Evolutionary conservation across 2,797 vertebrate genomes (phyloP).

Genomic region (Microcaecilia unicolor): DNA sequence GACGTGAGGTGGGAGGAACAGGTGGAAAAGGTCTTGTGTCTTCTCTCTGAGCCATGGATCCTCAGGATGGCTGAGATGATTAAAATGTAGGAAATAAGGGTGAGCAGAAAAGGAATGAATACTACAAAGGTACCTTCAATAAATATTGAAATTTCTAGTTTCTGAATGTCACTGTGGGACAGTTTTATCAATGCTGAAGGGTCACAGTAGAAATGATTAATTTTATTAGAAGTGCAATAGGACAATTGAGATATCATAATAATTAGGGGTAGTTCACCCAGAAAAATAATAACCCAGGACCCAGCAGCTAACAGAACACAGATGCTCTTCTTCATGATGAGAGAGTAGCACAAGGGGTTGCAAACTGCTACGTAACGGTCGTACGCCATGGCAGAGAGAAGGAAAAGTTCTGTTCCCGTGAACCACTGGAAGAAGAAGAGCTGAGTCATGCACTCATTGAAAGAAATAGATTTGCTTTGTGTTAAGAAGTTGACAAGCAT

Average conservation of each 20-base stretch:
- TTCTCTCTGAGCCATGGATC: constrained; percentile 13
- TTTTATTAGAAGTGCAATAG: constrained; percentile 25
- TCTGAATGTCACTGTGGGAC: constrained; percentile 32
- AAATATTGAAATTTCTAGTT: no score
- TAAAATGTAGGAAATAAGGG: constrained; percentile 22
- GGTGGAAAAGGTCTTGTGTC: constrained; percentile 23
- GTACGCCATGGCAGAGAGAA: constrained; percentile 32
- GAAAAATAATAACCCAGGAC: constrained; percentile 23
- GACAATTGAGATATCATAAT: constrained; percentile 27
- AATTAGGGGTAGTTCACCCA: constrained; percentile 28
- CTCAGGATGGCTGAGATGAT: constrained; percentile 18
- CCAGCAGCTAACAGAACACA: constrained; percentile 18
- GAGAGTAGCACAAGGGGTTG: constrained; percentile 26
- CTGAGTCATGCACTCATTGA: constrained; percentile 29
- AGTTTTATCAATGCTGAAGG: constrained; percentile 28
- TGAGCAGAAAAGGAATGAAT: constrained; percentile 20
- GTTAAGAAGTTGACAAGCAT: constrained; percentile 28
- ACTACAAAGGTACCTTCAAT: no score
- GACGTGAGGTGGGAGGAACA: constrained; percentile 24
- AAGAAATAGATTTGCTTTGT: constrained; percentile 28
- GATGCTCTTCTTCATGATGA: constrained; percentile 21
- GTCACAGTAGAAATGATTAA: constrained; percentile 34
- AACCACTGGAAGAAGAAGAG: constrained; percentile 38
- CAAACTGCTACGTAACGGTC: constrained; percentile 33
- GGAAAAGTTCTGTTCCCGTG: constrained; percentile 34